Base-by-base conservation (phyloP, 2,888 invertebrate species). In the Drosophila fulvimacula region DNA sequence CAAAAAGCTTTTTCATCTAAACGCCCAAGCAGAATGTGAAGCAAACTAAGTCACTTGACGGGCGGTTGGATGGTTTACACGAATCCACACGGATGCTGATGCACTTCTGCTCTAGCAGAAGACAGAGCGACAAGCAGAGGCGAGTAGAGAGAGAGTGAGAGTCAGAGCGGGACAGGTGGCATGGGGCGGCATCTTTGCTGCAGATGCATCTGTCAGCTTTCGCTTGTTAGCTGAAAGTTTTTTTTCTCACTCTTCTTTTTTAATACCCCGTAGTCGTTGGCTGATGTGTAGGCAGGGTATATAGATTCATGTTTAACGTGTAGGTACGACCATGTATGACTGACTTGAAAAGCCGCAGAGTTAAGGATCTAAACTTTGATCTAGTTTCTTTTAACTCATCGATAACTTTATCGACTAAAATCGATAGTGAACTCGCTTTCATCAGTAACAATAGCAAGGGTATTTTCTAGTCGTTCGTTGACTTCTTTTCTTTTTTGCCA, bases 181-280 rank as follows among this genome's bases (percentile, higher is more conserved):
- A 15, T 9, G 11, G 0, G n/a, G 19, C 17, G 27, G 15, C 34
- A 55, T 19, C 30, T 49, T 19, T 13, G 34, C 62, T 27, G 49
- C 38, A 34, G 69, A 49, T 68, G 69, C 69, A 56, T 60, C 69
- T 69, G 69, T 69, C 69, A 69, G 69, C 61, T 61, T 69, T 44
- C 34, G 60, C 60, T 68, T 53, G 19, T 24, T 58, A 69, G 41
- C 32, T 24, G 32, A 59, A 68, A 55, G 53, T 51, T 34, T 24
- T 36, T 46, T 41, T 30, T 17, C 30, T 30, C 51, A 15, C 51
- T 24, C 36, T 11, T 36, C 19, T 24, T 27, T 41, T 7, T 32
- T 10, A 27, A 36, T 15, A 15, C 36, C 30, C 30, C 32, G 42
- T 15, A 21, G 2, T 24, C 42, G 21, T 42, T 13, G 42, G 21